These are phyloP conservation scores for Hyles lineata DNA, from an alignment of 2,888 invertebrate species.

Conservation along the genomic window DNA sequence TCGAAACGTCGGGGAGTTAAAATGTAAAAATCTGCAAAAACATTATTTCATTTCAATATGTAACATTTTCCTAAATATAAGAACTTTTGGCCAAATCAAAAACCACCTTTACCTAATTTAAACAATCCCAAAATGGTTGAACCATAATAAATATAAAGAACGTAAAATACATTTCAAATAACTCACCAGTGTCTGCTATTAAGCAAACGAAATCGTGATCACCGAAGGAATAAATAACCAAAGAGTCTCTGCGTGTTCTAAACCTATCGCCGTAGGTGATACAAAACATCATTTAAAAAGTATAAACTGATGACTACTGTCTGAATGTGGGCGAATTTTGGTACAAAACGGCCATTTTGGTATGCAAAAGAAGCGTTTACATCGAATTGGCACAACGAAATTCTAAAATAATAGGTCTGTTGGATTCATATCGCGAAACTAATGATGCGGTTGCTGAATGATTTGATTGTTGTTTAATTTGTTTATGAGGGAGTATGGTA, in stretches of 20 bases:
- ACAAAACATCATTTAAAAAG: slow-evolving; percentile 66
- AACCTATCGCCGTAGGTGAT: slow-evolving; percentile 66
- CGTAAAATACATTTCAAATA: too few relatives aligned
- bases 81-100: too few relatives aligned
- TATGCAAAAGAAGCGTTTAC: slow-evolving; percentile 55
- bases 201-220: slow-evolving; percentile 8
- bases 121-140: too few relatives aligned
- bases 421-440: slow-evolving; percentile 17
- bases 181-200: not conserved
- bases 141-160: too few relatives aligned
- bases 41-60: too few relatives aligned
- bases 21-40: too few relatives aligned
- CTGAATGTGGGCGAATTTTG: slow-evolving; percentile 45
- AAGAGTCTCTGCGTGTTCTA: slow-evolving; percentile 45
- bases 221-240: slow-evolving; percentile 32
- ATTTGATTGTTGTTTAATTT: slow-evolving; percentile 20
- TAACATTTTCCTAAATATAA: too few relatives aligned
- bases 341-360: slow-evolving; percentile 48
- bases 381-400: slow-evolving; percentile 44
- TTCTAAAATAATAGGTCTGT: slow-evolving; percentile 36
- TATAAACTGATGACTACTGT: slow-evolving; percentile 28
- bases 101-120: too few relatives aligned
- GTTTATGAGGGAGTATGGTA: slow-evolving; percentile 27
- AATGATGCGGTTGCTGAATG: slow-evolving; percentile 27
- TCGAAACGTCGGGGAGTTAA: too few relatives aligned